A percentile compares a stretch with the other conserved stretches of the same genome.
Conservation (phyloP, 2,888 invertebrate species). For the Acanthosepion lycidas region DNA sequence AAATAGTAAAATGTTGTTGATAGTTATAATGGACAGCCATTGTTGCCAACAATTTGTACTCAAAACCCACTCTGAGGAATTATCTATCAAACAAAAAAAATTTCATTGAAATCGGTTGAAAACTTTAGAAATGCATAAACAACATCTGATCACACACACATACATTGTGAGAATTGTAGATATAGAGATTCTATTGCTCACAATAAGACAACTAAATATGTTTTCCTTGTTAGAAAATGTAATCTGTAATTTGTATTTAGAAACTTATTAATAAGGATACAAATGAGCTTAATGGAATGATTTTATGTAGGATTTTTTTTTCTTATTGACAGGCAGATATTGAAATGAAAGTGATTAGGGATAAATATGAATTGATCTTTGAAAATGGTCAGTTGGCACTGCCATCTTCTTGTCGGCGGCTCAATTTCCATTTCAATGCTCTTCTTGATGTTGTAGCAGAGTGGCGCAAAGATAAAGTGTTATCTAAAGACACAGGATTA, state of each 20-base stretch:
- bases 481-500: constrained; percentile 62
- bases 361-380: constrained; percentile 73
- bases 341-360: constrained; percentile 58
- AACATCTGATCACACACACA: too few relatives aligned
- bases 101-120: too few relatives aligned
- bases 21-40: too few relatives aligned
- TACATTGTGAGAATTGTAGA: too few relatives aligned
- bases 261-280: background rate
- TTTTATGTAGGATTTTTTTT: background rate
- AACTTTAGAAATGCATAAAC: too few relatives aligned
- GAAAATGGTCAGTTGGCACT: constrained; percentile 64
- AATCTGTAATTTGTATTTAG: background rate
- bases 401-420: constrained; percentile 66
- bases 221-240: background rate
- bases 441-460: constrained; percentile 74
- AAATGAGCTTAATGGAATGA: background rate
- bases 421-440: constrained; percentile 75
- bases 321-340: constrained; percentile 57
- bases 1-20: too few relatives aligned
- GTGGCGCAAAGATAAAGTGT: constrained; percentile 66
- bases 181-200: background rate
- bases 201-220: background rate
- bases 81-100: too few relatives aligned
- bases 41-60: too few relatives aligned
- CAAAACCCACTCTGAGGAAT: too few relatives aligned